Percentiles rank a stretch among this genome's conserved stretches.
Evolutionary conservation across 35 echinoderm and acorn worm genomes (phyloP).

Genomic region (Ophiothrix spiculata): DNA sequence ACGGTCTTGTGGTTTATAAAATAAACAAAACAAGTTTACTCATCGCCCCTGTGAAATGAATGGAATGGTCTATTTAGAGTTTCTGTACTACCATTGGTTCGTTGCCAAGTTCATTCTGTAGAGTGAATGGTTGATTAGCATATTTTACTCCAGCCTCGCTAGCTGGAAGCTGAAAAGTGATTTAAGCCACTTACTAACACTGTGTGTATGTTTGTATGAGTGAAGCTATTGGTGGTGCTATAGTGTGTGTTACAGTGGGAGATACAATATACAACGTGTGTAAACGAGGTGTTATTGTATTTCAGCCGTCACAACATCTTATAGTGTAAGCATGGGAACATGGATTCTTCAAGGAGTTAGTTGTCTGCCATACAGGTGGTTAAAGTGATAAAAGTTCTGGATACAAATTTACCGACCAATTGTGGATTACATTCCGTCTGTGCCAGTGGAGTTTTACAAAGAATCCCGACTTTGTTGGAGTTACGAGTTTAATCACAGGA

Average conservation of each 20-base stretch:
- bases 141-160: not conserved
- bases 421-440: not conserved
- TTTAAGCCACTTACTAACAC: conserved; percentile 1
- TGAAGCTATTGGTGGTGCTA: not conserved
- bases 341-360: not conserved
- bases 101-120: conserved; percentile 1
- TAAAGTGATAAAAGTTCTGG: not conserved
- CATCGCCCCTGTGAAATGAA: not conserved
- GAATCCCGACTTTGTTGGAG: not conserved
- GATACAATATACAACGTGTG: not conserved
- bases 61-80: not conserved
- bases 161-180: conserved; percentile 14
- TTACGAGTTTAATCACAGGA: not conserved
- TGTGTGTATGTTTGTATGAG: not conserved
- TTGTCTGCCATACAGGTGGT: not conserved
- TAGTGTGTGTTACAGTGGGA: not conserved
- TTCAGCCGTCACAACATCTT: not conserved
- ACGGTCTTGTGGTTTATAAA: not conserved
- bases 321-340: not conserved
- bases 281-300: not conserved
- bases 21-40: not conserved
- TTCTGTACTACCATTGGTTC: not conserved
- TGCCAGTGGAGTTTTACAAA: not conserved
- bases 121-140: conserved; percentile 10
- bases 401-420: not conserved